Evolutionary conservation across 2,888 invertebrate genomes (phyloP).

Genomic region (Gryllus longicercus): DNA sequence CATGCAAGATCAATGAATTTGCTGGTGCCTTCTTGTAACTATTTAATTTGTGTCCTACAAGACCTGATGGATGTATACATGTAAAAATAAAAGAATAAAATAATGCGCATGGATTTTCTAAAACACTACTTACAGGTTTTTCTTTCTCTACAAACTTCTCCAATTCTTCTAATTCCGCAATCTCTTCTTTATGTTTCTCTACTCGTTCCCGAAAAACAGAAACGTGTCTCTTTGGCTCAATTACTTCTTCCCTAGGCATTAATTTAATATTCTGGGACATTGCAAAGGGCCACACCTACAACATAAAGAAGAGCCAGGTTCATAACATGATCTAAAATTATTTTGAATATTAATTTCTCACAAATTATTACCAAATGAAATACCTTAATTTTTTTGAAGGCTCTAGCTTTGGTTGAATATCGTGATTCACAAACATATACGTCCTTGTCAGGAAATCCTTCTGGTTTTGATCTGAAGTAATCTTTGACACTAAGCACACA

Average conservation of each 20-base stretch:
- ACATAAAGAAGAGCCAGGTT: slow-evolving; percentile 1
- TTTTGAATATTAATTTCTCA: too few relatives aligned
- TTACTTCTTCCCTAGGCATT: slow-evolving; percentile 64
- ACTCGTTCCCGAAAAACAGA: slow-evolving; percentile 90
- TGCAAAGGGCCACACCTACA: slow-evolving; percentile 53
- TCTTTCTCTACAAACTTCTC: slow-evolving; percentile 82
- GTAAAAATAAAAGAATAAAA: neutral
- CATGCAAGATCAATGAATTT: too few relatives aligned
- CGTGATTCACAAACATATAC: slow-evolving; percentile 96
- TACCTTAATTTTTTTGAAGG: slow-evolving; percentile 88
- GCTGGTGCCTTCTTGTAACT: too few relatives aligned
- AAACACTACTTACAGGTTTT: slow-evolving; percentile 63
- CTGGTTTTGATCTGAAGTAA: slow-evolving; percentile 85
- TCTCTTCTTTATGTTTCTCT: slow-evolving; percentile 85
- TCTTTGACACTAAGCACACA: slow-evolving; percentile 92
- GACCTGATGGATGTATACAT: too few relatives aligned
- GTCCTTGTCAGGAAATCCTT: slow-evolving; percentile 85
- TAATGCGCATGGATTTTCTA: slow-evolving; percentile 29
- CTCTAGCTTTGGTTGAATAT: slow-evolving; percentile 79
- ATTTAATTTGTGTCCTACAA: too few relatives aligned
- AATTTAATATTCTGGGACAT: slow-evolving; percentile 66
- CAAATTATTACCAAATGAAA: neutral
- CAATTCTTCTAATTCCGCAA: slow-evolving; percentile 77
- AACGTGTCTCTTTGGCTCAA: slow-evolving; percentile 83
- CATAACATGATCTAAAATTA: neutral